Evolutionary conservation across 2,113 vertebrate genomes (phyloP), one percentile per base, ranked within the genome.

Genomic region (Patagioenas fasciata): DNA sequence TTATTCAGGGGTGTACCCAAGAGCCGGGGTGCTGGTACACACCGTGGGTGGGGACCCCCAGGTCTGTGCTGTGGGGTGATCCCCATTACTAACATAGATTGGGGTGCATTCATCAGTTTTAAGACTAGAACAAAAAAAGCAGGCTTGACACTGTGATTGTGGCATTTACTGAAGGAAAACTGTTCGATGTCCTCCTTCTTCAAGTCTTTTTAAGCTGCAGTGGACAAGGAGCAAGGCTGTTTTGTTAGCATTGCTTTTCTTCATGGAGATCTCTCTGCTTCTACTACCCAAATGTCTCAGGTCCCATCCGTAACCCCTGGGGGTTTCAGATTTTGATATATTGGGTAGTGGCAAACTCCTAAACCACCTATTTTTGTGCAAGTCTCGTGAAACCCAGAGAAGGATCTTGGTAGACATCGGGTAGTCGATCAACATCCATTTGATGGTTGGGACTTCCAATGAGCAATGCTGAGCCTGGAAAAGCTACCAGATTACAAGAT

Each of bases 61-160:
- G 60, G 3, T 58, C 23, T 77, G 21, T 77, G 50, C 51, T 88
- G 40, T n/a, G 70, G 54, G 29, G 57, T 61, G 21, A 69, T 72
- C 73, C 44, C 57, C 61, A 0, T 32, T 32, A 8, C 26, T 56
- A 10, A 29, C 0, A 0, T n/a, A 61, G 40, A 25, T 40, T 47
- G 62, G 48, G 5, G 19, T 42, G 10, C 12, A 1, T 21, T 47
- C 5, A 6, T 34, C 23, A 66, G 13, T 58, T 2, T 40, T 44
- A 72, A 61, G n/a, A 40, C 13, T 10, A 73, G 44, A 47, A 5
- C 1, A 15, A 77, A 74, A 36, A 88, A 40, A 75, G 36, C 8
- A 73, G 62, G 50, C 24, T 42, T 0, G 5, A 50, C 18, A 58
- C 9, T 19, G 29, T 25, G 17, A 24, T 53, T 2, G 0, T 32